Evolutionary conservation across 1,140 invertebrate species (phyloP).

Genomic region (Drosophila seguyi): DNA sequence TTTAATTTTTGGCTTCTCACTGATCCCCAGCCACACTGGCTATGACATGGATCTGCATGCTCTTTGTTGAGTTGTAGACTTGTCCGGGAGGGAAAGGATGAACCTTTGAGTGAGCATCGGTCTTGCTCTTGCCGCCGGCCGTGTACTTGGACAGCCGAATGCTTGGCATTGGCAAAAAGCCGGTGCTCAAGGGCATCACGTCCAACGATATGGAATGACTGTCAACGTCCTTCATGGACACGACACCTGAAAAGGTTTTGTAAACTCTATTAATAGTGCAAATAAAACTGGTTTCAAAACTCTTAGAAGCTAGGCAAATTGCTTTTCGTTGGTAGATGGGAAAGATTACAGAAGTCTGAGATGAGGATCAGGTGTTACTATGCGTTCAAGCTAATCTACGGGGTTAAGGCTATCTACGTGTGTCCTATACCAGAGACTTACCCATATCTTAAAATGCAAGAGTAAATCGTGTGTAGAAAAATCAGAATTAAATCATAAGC

Average conservation of each 20-base stretch:
- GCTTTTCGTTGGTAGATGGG: background rate
- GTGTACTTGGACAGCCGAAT: constrained; percentile 97
- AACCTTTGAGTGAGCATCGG: constrained; percentile 90
- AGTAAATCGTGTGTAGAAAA: constrained; percentile 61
- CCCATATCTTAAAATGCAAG: constrained; percentile 65
- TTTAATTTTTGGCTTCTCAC: constrained; percentile 54
- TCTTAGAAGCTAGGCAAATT: background rate
- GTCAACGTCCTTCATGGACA: constrained; percentile 90
- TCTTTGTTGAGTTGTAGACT: constrained; percentile 95
- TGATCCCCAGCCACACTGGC: constrained; percentile 78
- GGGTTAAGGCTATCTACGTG: constrained; percentile 19
- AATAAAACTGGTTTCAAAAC: background rate
- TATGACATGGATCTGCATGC: constrained; percentile 94
- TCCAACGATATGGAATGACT: constrained; percentile 92
- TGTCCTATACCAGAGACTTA: constrained; percentile 51
- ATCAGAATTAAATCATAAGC: constrained; percentile 64
- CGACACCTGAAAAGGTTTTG: constrained; percentile 88
- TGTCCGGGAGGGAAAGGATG: constrained; percentile 94
- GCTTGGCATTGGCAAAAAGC: constrained; percentile 94
- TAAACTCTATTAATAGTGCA: background rate
- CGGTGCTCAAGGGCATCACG: constrained; percentile 95
- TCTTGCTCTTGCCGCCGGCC: constrained; percentile 89
- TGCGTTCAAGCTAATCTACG: constrained; percentile 5
- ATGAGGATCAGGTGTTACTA: background rate
- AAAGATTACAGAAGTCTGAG: background rate